Base-by-base conservation (phyloP, 2,113 vertebrate genomes). In the Menura novaehollandiae region DNA sequence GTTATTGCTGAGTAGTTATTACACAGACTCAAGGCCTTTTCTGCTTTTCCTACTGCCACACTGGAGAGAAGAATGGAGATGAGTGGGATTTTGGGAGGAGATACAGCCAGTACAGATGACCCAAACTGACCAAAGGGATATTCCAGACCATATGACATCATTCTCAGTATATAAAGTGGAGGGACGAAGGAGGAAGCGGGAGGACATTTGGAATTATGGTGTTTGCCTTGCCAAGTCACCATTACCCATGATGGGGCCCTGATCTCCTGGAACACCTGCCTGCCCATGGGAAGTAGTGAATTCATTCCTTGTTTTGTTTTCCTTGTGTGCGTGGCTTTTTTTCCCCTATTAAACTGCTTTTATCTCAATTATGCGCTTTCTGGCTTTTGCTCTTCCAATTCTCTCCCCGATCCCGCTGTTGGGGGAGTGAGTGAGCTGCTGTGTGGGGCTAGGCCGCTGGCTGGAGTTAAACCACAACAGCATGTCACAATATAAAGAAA, bases 41-140 rank as follows among this genome's bases (percentile, higher is more conserved):
- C 44, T 52, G 44, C 5, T 30, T 66, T 13, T 44, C 3, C 3
- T 11, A 0, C 1, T n/a, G 49, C n/a, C 49, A 10, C 0, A 3
- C 1, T 51, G 68, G 44, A 26, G 28, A 51, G 37, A 43, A 41
- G 3, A 3, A 4, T 3, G 49, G 7, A 11, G 20, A 3, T 55
- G 6, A 6, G 5, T 5, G 30, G 24, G 30, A 63, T 12, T 9
- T 0, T 87, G 47, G 13, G 35, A 56, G 41, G 76, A 7, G 59
- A 64, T 32, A 58, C 10, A 51, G 59, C 22, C 32, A 56, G 35
- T 8, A 58, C 32, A 80, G 8, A 11, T 56, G 58, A 64, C 59
- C 22, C 35, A 6, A 64, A 14, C 27, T 15, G 35, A 64, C 21
- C 43, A 27, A 1, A 51, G 43, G 27, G 43, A 19, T 66, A 37